These are phyloP conservation scores for Pyrochroa serraticornis DNA, from an alignment of 2,888 invertebrate species.

Conservation along the genomic window DNA sequence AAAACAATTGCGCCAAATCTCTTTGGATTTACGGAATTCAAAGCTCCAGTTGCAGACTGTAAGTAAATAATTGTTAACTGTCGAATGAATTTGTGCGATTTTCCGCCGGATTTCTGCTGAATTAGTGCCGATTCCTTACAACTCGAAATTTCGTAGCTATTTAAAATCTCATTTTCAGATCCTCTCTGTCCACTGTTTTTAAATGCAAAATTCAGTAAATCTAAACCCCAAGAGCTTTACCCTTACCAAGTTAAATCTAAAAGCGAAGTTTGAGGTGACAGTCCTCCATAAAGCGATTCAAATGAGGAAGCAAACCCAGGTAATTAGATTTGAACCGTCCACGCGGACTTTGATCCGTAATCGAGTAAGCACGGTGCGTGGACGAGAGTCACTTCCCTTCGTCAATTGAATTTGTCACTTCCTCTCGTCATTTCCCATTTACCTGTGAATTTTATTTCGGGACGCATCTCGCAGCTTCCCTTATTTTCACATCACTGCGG, in stretches of 20 bases:
- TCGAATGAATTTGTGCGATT: too few species aligned
- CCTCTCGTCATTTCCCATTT: constrained; percentile 32
- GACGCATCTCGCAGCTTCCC: background rate
- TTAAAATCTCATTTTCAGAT: too few species aligned
- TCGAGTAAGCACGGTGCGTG: constrained; percentile 38
- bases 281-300: constrained; percentile 25
- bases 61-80: too few species aligned
- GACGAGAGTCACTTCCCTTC: constrained; percentile 40
- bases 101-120: too few species aligned
- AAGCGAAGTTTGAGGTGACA: background rate
- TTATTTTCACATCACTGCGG: background rate
- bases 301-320: constrained; percentile 32
- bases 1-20: too few species aligned
- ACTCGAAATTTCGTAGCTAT: too few species aligned
- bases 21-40: too few species aligned
- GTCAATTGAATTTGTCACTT: constrained; percentile 44
- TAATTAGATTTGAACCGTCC: constrained; percentile 37
- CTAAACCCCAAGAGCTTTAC: too few species aligned
- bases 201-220: too few species aligned
- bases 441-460: constrained; percentile 16
- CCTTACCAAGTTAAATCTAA: background rate
- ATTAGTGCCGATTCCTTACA: too few species aligned
- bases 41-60: too few species aligned
- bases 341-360: constrained; percentile 44
- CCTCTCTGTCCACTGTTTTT: too few species aligned